These are phyloP conservation scores for Phalanger gymnotis DNA, from an alignment of 2,797 vertebrate species.

Conservation along the genomic window DNA sequence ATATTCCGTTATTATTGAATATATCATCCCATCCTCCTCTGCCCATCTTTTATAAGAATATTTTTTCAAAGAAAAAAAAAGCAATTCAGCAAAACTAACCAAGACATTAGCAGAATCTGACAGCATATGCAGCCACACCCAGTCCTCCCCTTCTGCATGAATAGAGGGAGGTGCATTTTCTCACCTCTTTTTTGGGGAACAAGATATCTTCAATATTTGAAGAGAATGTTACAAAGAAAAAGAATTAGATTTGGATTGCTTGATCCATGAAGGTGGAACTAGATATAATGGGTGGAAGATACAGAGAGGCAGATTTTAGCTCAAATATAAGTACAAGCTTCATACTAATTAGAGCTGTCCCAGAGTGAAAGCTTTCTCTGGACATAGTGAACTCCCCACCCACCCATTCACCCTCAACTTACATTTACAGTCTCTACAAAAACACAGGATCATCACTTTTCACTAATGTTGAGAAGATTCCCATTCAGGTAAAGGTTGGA, in stretches of 20 bases:
- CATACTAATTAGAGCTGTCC: background rate
- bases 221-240: background rate
- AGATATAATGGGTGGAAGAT: background rate
- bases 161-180: background rate
- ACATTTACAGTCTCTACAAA: background rate
- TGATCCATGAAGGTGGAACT: background rate
- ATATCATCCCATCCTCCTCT: background rate
- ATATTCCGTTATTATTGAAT: background rate
- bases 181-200: background rate
- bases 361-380: background rate
- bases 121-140: background rate
- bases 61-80: background rate
- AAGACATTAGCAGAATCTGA: background rate
- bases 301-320: background rate
- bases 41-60: background rate
- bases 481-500: background rate
- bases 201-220: background rate
- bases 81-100: background rate
- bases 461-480: background rate
- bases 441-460: background rate
- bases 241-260: background rate
- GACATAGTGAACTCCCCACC: background rate
- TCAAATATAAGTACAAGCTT: background rate
- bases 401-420: background rate
- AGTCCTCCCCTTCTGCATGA: background rate